Base-by-base conservation (phyloP, 2,888 invertebrate species). In the Plusia festucae region DNA sequence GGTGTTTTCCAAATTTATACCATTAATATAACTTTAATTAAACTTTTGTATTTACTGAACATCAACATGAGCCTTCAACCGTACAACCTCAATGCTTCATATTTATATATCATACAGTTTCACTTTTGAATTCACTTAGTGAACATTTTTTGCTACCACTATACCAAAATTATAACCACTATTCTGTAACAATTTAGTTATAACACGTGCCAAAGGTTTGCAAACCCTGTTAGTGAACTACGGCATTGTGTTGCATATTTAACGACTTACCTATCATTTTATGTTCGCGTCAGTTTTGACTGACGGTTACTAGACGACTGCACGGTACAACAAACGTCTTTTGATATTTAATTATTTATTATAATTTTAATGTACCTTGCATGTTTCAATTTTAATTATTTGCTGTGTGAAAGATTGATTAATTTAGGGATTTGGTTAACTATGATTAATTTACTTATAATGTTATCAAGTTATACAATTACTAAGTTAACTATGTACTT, bases 331-430 rank as follows among this genome's bases (percentile, higher is more conserved):
- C 51, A 34, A 27, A 15, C 13, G 49, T 11, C 57, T 52, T 72
- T 77, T 73, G 78, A 73, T 77, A 73, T 66, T 66, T 53, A 58
- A 73, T 55, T 77, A 57, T 53, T 60, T 73, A 76, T 15, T 40
- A 6, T 11, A 15, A 5, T 34, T 34, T 34, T 30, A 30, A 30
- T 30, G 30, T 7, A 9, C 8, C 8, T 30, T 30, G n/a, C n/a
- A n/a, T n/a, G 9, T 7, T 30, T 30, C 30, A 30, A 30, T 30
- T 7, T 30, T n/a, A n/a, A n/a, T 2, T 30, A 9, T 30, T 30
- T 9, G 9, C 30, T 30, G 8, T 30, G 9, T 30, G 2, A 3
- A 7, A 30, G 9, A 30, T 30, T 9, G 30, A 27, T 27, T n/a
- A n/a, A n/a, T n/a, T n/a, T n/a, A n/a, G n/a, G n/a, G n/a, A n/a